These are phyloP conservation scores for Ginglymostoma cirratum DNA, from an alignment of 2,113 vertebrate genomes.

Conservation along the genomic window DNA sequence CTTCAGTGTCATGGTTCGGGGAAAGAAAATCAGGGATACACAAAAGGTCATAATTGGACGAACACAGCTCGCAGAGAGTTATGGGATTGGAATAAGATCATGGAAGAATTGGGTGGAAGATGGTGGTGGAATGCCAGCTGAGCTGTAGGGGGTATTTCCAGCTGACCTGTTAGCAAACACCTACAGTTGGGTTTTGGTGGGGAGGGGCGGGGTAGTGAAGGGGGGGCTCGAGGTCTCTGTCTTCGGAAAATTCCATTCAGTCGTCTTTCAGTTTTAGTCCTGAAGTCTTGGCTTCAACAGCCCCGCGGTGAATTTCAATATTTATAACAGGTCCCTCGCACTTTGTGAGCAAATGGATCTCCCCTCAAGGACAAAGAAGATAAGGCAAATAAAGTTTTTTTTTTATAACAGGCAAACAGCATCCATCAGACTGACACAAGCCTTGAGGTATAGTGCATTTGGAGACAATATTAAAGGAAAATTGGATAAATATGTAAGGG, in stretches of 20 bases:
- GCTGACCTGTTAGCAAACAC: background rate
- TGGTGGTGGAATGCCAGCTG: too few relatives aligned
- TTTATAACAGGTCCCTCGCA: background rate
- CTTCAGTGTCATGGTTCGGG: too few relatives aligned
- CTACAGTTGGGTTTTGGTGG: background rate
- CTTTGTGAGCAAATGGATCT: background rate
- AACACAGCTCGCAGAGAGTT: too few relatives aligned
- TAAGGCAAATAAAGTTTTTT: background rate
- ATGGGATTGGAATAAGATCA: background rate
- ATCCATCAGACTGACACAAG: background rate
- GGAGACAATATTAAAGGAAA: background rate
- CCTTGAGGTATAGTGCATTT: background rate
- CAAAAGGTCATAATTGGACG: background rate
- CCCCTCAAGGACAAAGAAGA: background rate
- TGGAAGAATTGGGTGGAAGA: background rate
- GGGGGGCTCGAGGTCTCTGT: too few relatives aligned
- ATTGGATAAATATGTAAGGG: background rate
- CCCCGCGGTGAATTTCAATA: background rate
- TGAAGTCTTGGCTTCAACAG: background rate
- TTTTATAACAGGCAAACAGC: too few relatives aligned
- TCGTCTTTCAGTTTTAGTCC: background rate
- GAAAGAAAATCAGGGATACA: background rate
- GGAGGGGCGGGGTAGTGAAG: too few relatives aligned
- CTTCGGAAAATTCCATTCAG: background rate
- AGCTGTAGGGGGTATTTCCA: too few relatives aligned